Conservation (phyloP, 2,113 vertebrate species). For the Ceyx melanurus region DNA sequence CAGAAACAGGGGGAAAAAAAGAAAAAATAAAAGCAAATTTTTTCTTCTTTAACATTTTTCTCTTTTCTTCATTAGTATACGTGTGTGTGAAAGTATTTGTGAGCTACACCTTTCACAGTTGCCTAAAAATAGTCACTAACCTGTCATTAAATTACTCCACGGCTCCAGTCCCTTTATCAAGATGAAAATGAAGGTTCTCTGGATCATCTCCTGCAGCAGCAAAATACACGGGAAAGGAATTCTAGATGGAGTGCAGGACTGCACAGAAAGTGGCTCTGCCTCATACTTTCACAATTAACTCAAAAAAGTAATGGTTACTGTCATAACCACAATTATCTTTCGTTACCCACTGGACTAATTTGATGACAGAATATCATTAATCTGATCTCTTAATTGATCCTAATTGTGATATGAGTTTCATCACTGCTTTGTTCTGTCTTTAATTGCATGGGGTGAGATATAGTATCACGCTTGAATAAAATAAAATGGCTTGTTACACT, state of each 20-base stretch:
- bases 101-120: neutral
- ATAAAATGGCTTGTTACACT: neutral
- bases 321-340: neutral
- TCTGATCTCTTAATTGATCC: neutral
- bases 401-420: neutral
- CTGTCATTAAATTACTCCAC: neutral
- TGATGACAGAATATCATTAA: neutral
- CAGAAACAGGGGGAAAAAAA: neutral
- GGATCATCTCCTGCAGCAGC: neutral
- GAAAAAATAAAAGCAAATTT: neutral
- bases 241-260: neutral
- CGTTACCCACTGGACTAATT: neutral
- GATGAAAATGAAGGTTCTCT: neutral
- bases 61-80: neutral
- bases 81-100: neutral
- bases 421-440: neutral
- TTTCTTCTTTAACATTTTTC: neutral
- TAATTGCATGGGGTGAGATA: neutral
- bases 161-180: neutral
- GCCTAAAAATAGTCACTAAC: neutral
- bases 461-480: neutral
- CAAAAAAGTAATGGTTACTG: neutral
- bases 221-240: neutral
- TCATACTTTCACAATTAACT: neutral
- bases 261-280: neutral